Percentiles rank a stretch among this genome's conserved stretches.
phyloP scores from a whole-genome alignment of 2,797 vertebrate genomes.

The Liasis olivaceus region DNA sequence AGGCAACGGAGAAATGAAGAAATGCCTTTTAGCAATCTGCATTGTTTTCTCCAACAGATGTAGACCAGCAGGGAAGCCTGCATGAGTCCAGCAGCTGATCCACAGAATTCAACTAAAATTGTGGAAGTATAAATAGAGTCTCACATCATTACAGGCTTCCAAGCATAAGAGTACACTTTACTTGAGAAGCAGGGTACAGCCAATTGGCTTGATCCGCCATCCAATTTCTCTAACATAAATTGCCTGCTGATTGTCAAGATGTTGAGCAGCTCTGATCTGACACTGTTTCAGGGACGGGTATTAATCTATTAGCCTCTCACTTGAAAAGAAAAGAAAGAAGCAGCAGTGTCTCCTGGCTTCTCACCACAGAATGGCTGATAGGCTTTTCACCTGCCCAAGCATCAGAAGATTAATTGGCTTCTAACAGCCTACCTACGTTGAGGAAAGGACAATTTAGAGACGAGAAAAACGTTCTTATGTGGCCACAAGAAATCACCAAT shows the following conservation, averaged over 20 bases:
- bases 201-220: neutral
- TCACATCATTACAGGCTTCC: neutral
- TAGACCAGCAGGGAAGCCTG: neutral
- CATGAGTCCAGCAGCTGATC: too few species aligned
- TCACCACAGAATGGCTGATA: slow-evolving; percentile 28
- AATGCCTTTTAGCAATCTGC: neutral
- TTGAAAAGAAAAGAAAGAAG: slow-evolving; percentile 10
- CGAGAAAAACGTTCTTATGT: neutral
- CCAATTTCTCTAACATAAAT: neutral
- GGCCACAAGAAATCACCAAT: neutral
- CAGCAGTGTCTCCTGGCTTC: slow-evolving; percentile 20
- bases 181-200: neutral
- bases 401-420: neutral
- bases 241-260: neutral
- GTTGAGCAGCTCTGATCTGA: neutral
- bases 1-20: neutral
- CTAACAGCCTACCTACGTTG: neutral
- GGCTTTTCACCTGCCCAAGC: neutral
- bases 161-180: neutral
- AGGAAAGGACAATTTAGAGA: neutral
- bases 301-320: neutral
- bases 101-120: neutral
- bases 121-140: neutral
- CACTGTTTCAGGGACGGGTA: neutral
- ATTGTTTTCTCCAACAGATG: neutral